Base-by-base conservation (phyloP, 2,888 invertebrate species). In the Eulithis testata region DNA sequence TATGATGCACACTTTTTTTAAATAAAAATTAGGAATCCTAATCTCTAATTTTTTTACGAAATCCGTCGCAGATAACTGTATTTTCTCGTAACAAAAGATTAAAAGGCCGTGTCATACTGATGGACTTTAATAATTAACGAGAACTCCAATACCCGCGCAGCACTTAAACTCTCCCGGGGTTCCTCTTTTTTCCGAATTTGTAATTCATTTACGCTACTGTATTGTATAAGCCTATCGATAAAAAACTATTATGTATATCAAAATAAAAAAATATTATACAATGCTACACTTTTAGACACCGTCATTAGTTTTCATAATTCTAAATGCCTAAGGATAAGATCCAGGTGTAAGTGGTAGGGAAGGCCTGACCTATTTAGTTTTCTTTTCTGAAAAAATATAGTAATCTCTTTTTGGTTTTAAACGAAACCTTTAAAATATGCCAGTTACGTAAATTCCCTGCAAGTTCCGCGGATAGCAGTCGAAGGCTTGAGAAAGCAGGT, bases 401-500 rank as follows among this genome's bases (percentile, higher is more conserved):
- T 37, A 37, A 8, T 8, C 37, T 2, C 8, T 57, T 57, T n/a
- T 36, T 9, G 47, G n/a, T 8, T 36, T 31, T 31, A 45, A 47
- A 43, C 49, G 40, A 55, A 53, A 37, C 60, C 31, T 43, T 44
- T 62, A 43, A 44, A 50, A 43, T 49, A 55, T 54, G 31, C 44
- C 9, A 51, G 44, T 62, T 45, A 52, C 31, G 58, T 58, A 57
- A 62, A 63, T 56, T 77, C 79, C 74, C 75, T n/a, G n/a, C n/a
- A 76, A 78, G 76, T 77, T 78, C 74, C 77, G 69, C 76, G 77
- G 76, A 80, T 82, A 75, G 76, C 86, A 84, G 84, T 85, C 81
- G 84, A 83, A 84, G 76, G 78, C 77, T 77, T 77, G 75, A 78
- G 79, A 77, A 83, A 51, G 62, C 67, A 68, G 67, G 73, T 67